Evolutionary conservation across 2,888 invertebrate species (phyloP), one percentile per base, ranked within the genome.

Genomic region (Drosophila fungiperda): DNA sequence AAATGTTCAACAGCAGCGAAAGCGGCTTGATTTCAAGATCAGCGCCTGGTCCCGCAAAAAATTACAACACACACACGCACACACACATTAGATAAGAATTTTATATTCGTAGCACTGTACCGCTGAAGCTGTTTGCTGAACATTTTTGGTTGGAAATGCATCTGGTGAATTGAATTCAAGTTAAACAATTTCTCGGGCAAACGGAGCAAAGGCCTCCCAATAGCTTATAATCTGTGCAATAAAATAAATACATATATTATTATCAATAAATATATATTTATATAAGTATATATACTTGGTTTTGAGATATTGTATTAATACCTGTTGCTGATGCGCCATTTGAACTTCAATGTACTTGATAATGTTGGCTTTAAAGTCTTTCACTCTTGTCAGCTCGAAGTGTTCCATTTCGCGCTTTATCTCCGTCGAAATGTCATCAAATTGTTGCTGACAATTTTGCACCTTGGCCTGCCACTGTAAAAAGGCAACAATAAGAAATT

Each of bases 361-460:
- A 81, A 99, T 95, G 81, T 97, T 97, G 67, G 95, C 95, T 90
- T 98, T 98, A 92, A 99, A 97, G 92, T 99, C 99, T 70, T 95
- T 95, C 52, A 98, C 96, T 80, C 99, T 95, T 78, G 96, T 95
- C 77, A 96, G 95, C 93, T 99, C 99, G 94, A 98, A 99, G 61
- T 97, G 95, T 85, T 98, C 98, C 93, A 99, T 95, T 93, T 99
- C 99, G 82, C 97, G 97, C 92, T 98, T 97, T 80, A 99, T 98
- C 94, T 97, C 97, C 83, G 96, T 96, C 2, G 98, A 99, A 91
- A 99, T 99, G 90, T 96, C 96, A 92, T 99, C 98, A 93, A 99
- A 99, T 92, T 98, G 99, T 86, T 98, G 97, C 92, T 99, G 98
- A 1, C 98, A 97, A 77, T 98, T 96, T 90, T 99, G 98, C n/a